phyloP scores from a whole-genome alignment of 2,113 vertebrate species.

The Ailurus styani region DNA sequence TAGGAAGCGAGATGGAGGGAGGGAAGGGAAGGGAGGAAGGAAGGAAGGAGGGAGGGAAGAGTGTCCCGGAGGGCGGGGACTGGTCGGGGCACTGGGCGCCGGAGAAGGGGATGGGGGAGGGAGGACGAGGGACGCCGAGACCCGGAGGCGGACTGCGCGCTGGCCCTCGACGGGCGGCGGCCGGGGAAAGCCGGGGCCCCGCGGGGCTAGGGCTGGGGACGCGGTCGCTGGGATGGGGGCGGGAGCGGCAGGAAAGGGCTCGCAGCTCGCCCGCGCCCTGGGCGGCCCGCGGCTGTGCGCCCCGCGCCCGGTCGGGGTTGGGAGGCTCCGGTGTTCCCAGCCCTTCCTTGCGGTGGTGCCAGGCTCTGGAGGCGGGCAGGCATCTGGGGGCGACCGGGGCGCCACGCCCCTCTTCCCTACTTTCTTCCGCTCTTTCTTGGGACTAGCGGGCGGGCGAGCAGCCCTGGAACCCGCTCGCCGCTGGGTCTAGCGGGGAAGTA shows the following conservation, averaged over 20 bases:
- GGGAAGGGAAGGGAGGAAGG: slow-evolving; percentile 31
- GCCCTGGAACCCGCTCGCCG: background rate
- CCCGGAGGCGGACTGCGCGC: background rate
- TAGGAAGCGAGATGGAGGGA: slow-evolving; percentile 46
- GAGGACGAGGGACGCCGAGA: background rate
- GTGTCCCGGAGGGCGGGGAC: slow-evolving; percentile 51
- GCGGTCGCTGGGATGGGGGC: background rate
- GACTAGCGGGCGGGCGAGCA: background rate
- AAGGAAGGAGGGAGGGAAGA: slow-evolving; percentile 38
- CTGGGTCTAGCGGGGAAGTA: background rate
- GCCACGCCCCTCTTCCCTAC: slow-evolving; percentile 54
- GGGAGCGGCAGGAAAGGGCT: background rate
- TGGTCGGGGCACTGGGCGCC: slow-evolving; percentile 48
- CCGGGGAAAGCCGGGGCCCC: background rate
- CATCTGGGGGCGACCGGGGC: background rate
- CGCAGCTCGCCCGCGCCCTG: background rate
- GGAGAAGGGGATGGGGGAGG: background rate
- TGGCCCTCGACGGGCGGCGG: background rate
- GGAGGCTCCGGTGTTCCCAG: background rate
- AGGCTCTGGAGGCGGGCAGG: background rate
- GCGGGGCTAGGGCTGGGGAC: background rate
- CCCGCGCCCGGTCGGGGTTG: background rate
- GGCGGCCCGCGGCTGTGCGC: background rate
- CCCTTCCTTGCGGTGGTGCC: background rate
- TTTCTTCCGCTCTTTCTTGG: background rate